phyloP scores from a whole-genome alignment of 2,888 invertebrate species.

The Heliconius ismenius region DNA sequence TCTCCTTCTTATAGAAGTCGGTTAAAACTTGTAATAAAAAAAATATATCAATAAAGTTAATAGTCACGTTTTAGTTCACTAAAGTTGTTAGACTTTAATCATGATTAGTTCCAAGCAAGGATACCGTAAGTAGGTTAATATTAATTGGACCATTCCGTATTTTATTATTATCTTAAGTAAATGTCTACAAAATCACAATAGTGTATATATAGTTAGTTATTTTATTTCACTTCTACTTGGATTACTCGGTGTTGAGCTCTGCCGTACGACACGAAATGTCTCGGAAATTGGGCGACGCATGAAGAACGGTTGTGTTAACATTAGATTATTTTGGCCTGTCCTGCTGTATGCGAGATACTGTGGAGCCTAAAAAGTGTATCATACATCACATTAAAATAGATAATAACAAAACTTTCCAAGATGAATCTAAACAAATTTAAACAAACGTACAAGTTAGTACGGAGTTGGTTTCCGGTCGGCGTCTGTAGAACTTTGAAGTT shows the following conservation, averaged over 20 bases:
- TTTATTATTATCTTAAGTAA: background rate
- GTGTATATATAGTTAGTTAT: background rate
- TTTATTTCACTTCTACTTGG: background rate
- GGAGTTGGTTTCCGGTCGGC: background rate
- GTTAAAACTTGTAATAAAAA: too few species aligned
- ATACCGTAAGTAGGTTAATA: background rate
- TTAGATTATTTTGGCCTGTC: background rate
- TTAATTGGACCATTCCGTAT: slow-evolving; percentile 1
- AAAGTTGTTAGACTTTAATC: background rate
- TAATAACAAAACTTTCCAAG: background rate
- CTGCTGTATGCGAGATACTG: background rate
- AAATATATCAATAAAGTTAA: background rate
- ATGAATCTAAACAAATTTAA: background rate
- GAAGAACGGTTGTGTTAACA: background rate
- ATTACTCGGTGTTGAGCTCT: background rate
- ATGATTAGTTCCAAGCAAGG: background rate
- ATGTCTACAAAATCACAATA: background rate
- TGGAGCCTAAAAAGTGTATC: too few species aligned
- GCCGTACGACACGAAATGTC: background rate
- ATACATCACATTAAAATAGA: background rate
- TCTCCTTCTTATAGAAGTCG: too few species aligned
- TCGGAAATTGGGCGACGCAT: background rate
- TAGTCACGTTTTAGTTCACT: background rate
- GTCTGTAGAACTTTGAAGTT: background rate
- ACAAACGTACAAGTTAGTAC: background rate